Base-by-base conservation (phyloP, 2,888 invertebrate species). In the Pardosa pseudoannulata region DNA sequence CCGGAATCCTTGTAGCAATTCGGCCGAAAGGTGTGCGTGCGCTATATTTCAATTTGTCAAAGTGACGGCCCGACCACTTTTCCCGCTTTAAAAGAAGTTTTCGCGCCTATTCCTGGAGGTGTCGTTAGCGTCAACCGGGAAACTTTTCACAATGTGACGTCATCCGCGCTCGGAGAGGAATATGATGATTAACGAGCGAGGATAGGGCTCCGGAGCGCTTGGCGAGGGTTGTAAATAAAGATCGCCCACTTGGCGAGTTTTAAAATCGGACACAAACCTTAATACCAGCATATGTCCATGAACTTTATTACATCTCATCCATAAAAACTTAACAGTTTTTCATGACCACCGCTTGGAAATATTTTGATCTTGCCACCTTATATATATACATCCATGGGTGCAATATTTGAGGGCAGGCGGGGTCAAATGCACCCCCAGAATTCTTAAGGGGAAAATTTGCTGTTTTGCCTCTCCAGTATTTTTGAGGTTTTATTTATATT, bases 111-210 rank as follows among this genome's bases (percentile, higher is more conserved):
- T 71, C 89, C 89, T 56, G 67, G 78, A 71, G 89, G 89, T 76
- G 75, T 89, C 70, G 88, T 86, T 80, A 85, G 81, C 64, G 89
- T 78, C 79, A 88, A 73, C 83, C 76, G 50, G 78, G 78, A 83
- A 83, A 83, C 83, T 83, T 83, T 83, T 83, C 83, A 83, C 83
- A 78, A 83, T 83, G 83, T 83, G 83, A 83, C 83, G 83, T 83
- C 83, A 83, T 83, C 72, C 36, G 78, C 23, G 56, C 56, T 56
- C 56, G n/a, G 78, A 27, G 68, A 82, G 73, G 83, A 83, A 83
- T 83, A 83, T 83, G 78, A 83, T 83, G 83, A 83, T 83, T 83
- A 83, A 83, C 83, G 83, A 83, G 56, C 23, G 36, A 19, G 11
- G 56, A 56, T 19, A 3, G 23, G 56, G 56, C 1, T 23, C 56